These are phyloP conservation scores for Rallus crepitans DNA, from an alignment of 2,797 vertebrate genomes.

Conservation along the genomic window DNA sequence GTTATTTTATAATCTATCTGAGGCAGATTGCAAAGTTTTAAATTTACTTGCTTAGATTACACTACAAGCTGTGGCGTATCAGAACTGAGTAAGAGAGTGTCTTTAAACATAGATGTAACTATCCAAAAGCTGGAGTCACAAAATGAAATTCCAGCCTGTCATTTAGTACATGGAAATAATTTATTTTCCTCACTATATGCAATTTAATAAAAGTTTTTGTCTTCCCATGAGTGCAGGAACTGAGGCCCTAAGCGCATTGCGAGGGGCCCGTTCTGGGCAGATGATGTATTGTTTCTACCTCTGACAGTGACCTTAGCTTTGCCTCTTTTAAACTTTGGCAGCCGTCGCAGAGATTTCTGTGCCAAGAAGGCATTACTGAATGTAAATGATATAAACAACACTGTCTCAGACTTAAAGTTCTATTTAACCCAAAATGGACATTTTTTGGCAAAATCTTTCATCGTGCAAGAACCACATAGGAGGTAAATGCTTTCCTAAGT, in stretches of 20 bases:
- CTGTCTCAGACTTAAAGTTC: conserved; percentile 35
- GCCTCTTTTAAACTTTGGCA: conserved; percentile 67
- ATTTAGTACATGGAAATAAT: not conserved
- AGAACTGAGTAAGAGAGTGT: not conserved
- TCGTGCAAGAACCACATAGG: not conserved
- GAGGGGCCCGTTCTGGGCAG: conserved; percentile 49
- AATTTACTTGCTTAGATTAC: not conserved
- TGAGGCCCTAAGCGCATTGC: not conserved
- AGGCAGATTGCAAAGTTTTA: not conserved
- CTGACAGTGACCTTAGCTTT: conserved; percentile 56
- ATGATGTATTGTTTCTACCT: conserved; percentile 65
- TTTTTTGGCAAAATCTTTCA: conserved; percentile 54
- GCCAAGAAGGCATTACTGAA: conserved; percentile 62
- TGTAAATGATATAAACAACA: conserved; percentile 72
- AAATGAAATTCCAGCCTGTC: conserved; percentile 33
- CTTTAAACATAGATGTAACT: not conserved
- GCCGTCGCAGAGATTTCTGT: not conserved
- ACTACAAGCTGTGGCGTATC: not conserved
- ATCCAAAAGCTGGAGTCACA: conserved; percentile 1
- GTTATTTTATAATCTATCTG: conserved; percentile 1
- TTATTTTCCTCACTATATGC: conserved; percentile 27
- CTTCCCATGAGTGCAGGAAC: conserved; percentile 13
- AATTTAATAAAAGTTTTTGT: conserved; percentile 36
- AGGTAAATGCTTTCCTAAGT: conserved; percentile 50
- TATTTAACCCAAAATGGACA: conserved; percentile 57